phyloP scores from a whole-genome alignment of 92 coral and sea anemone genomes.

The Porites evermanni region DNA sequence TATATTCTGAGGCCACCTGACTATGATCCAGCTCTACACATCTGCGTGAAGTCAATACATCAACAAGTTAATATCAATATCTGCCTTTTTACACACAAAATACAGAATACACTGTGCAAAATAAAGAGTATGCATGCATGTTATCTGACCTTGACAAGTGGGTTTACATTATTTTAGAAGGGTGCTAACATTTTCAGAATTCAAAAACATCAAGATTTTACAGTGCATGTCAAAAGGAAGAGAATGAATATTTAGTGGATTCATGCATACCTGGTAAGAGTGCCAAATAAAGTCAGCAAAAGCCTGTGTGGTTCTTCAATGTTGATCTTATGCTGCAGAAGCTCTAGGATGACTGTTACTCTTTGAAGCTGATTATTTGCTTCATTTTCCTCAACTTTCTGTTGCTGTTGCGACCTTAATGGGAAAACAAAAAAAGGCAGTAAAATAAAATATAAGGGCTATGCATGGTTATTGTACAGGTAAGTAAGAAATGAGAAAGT shows the following conservation, averaged over 20 bases:
- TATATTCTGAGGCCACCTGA: constrained; percentile 82
- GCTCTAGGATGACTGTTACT: constrained; percentile 74
- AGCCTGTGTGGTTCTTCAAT: constrained; percentile 72
- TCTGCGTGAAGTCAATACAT: constrained; percentile 26
- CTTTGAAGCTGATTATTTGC: constrained; percentile 43
- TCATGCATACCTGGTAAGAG: constrained; percentile 74
- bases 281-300: constrained; percentile 77
- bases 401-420: constrained; percentile 30
- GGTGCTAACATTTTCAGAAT: background rate
- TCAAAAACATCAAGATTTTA: no score
- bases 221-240: no score
- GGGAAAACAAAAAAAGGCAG: background rate
- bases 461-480: no score
- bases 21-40: constrained; percentile 85
- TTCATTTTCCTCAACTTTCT: constrained; percentile 2
- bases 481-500: no score
- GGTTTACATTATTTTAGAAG: no score
- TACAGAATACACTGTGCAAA: background rate
- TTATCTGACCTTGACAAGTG: no score
- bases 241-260: background rate
- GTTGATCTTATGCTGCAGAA: constrained; percentile 81
- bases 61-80: background rate
- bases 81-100: background rate
- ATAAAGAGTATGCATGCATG: no score
- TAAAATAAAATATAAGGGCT: no score